phyloP scores from a whole-genome alignment of 2,888 invertebrate species.

The Lamproptera curius region DNA sequence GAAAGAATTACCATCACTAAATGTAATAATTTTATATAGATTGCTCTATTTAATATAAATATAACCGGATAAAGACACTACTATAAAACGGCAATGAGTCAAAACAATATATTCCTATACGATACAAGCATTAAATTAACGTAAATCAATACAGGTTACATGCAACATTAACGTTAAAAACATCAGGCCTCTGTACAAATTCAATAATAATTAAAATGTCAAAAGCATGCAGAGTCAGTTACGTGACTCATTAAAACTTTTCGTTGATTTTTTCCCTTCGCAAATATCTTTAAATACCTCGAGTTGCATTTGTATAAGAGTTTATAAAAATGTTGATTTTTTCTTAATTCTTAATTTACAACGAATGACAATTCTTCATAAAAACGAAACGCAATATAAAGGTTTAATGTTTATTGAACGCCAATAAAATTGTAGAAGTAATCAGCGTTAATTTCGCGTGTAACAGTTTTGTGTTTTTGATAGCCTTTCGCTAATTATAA shows the following conservation, averaged over 20 bases:
- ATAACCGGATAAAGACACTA: too few relatives aligned
- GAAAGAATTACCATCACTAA: too few relatives aligned
- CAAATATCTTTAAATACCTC: constrained; percentile 25
- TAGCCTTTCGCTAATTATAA: not conserved
- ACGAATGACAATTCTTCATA: constrained; percentile 6
- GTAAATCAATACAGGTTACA: too few relatives aligned
- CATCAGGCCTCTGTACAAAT: constrained; percentile 30
- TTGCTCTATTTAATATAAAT: too few relatives aligned
- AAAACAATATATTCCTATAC: too few relatives aligned
- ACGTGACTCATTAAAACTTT: constrained; percentile 26
- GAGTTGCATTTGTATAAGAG: too few relatives aligned
- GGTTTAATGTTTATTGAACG: constrained; percentile 9
- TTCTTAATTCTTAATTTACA: too few relatives aligned
- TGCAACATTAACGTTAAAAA: too few relatives aligned
- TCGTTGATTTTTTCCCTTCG: constrained; percentile 36
- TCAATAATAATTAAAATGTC: constrained; percentile 46
- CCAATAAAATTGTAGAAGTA: constrained; percentile 1
- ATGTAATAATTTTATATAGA: too few relatives aligned
- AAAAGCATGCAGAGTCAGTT: constrained; percentile 25
- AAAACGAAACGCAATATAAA: constrained; percentile 11
- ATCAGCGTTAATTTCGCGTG: not conserved
- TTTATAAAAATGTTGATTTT: too few relatives aligned
- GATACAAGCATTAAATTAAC: too few relatives aligned
- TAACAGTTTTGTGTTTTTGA: not conserved
- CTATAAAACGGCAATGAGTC: too few relatives aligned